A percentile compares a stretch with the other conserved stretches of the same genome.
Evolutionary conservation across 2,113 vertebrate species (phyloP).

Genomic region (Carollia perspicillata): DNA sequence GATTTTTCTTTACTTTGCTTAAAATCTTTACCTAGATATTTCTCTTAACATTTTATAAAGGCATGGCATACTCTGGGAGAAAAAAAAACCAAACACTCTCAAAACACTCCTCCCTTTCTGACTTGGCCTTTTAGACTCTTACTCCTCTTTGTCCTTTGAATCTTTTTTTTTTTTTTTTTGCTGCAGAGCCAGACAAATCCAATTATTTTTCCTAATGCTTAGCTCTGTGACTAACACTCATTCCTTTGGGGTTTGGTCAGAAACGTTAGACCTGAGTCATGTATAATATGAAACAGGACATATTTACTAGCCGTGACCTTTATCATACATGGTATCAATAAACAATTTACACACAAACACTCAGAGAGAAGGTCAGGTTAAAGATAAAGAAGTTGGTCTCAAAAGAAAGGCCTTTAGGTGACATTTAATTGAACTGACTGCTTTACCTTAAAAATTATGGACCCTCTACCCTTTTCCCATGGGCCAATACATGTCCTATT

Average conservation of each 20-base stretch:
- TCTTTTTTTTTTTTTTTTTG: not conserved
- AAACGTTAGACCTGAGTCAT: not conserved
- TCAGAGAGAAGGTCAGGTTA: conserved; percentile 22
- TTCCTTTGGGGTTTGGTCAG: conserved; percentile 24
- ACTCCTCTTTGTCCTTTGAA: not conserved
- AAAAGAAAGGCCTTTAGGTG: not conserved
- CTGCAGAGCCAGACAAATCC: not conserved
- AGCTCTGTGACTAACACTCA: not conserved
- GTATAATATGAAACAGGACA: not conserved
- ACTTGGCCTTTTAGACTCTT: not conserved
- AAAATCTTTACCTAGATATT: not conserved
- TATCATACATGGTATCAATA: conserved; percentile 9
- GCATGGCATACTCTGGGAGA: not conserved
- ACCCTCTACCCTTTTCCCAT: not conserved
- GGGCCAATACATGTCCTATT: not conserved
- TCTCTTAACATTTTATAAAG: not conserved
- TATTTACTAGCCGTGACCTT: conserved; percentile 35
- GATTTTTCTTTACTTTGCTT: not conserved
- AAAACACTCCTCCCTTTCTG: not conserved
- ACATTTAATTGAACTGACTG: conserved; percentile 28
- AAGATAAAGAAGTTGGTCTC: conserved; percentile 27
- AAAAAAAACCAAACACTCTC: not conserved
- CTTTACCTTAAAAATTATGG: conserved; percentile 22
- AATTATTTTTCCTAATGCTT: conserved; percentile 31
- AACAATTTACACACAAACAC: conserved; percentile 28